Conservation (phyloP, 2,888 invertebrate species). For the Limnephilus auricula region DNA sequence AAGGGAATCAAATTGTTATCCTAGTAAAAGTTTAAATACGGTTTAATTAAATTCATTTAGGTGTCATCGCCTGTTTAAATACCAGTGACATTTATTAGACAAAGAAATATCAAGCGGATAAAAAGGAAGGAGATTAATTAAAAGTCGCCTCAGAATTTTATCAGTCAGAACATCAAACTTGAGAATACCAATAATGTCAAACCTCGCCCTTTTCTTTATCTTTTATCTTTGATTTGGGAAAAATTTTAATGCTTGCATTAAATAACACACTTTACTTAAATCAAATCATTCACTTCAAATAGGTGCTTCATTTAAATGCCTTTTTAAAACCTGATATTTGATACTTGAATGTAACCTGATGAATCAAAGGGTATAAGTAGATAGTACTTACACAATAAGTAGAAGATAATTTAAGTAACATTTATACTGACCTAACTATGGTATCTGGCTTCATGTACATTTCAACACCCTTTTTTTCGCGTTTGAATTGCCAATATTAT, state of each 20-base stretch:
- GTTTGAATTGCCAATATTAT: too few relatives aligned
- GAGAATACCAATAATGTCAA: constrained; percentile 40
- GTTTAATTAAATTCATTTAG: constrained; percentile 46
- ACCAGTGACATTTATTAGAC: constrained; percentile 49
- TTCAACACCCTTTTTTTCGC: too few relatives aligned
- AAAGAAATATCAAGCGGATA: constrained; percentile 36
- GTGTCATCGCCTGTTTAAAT: constrained; percentile 34
- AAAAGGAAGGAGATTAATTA: constrained; percentile 41
- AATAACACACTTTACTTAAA: background rate
- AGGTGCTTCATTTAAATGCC: background rate
- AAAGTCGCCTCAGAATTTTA: constrained; percentile 30
- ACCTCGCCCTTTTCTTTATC: background rate
- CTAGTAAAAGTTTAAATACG: background rate
- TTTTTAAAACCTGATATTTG: too few relatives aligned
- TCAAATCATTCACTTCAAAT: constrained; percentile 2
- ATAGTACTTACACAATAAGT: too few relatives aligned
- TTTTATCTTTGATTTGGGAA: background rate
- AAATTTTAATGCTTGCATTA: background rate
- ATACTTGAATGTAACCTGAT: background rate
- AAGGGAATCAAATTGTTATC: background rate
- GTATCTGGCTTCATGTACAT: too few relatives aligned
- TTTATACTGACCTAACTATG: too few relatives aligned
- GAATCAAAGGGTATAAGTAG: too few relatives aligned
- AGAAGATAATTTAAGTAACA: too few relatives aligned
- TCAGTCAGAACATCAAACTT: constrained; percentile 43